These are phyloP conservation scores for Neodiprion pinetum DNA, from an alignment of 1,140 invertebrate genomes.

Conservation along the genomic window DNA sequence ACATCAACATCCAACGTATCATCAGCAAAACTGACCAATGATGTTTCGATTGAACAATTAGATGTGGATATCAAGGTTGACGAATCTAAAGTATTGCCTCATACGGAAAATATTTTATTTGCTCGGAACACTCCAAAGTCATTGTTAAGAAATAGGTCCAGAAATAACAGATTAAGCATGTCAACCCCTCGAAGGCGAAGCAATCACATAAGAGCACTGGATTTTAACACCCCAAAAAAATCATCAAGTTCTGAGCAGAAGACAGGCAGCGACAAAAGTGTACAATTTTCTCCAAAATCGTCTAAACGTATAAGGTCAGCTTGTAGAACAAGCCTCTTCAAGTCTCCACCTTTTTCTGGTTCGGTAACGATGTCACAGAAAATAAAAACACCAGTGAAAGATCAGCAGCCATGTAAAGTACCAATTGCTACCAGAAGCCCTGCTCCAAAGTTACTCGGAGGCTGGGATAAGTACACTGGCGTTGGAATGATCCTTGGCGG, in stretches of 20 bases:
- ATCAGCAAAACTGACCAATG: neutral
- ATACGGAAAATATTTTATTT: constrained; percentile 32
- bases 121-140: constrained; percentile 50
- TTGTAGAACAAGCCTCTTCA: constrained; percentile 49
- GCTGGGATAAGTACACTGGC: constrained; percentile 55
- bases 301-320: constrained; percentile 35
- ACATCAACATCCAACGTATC: neutral
- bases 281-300: constrained; percentile 21
- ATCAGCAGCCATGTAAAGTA: constrained; percentile 29
- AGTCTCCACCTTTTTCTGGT: constrained; percentile 42
- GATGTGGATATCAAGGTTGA: too few relatives aligned
- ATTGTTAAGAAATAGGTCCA: constrained; percentile 46
- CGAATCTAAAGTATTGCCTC: constrained; percentile 2
- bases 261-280: constrained; percentile 19
- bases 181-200: constrained; percentile 55
- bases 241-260: constrained; percentile 19
- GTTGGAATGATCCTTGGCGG: constrained; percentile 51
- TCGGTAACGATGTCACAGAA: constrained; percentile 18
- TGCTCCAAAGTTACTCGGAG: constrained; percentile 48
- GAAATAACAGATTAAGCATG: constrained; percentile 55
- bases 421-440: constrained; percentile 53
- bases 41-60: neutral
- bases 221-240: constrained; percentile 57
- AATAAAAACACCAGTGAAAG: constrained; percentile 29
- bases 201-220: constrained; percentile 54